Evolutionary conservation across 2,888 invertebrate genomes (phyloP), one percentile per base, ranked within the genome.

Genomic region (Linyphia triangularis): DNA sequence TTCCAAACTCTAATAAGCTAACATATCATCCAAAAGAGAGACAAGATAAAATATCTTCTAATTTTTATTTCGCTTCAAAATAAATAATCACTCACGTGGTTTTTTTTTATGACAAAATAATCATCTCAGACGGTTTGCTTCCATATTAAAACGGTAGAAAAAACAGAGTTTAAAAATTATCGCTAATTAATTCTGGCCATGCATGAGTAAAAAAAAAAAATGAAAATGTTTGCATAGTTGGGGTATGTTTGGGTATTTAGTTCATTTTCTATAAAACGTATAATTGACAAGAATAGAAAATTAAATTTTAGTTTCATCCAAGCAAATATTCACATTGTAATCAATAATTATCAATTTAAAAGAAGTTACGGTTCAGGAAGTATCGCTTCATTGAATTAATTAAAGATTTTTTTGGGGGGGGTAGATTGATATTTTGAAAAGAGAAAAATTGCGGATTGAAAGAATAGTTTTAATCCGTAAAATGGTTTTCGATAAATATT

Each of bases 151-250:
- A 24, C 26, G n/a, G 59, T n/a, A 24, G 63, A 9, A 77, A 77
- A 37, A 19, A 37, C 37, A 40, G 6, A 61, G 26, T 40, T 77
- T n/a, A 19, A 72, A 30, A 65, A 65, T 75, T 67, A 79, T 67
- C 33, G 5, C 79, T 79, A 79, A 79, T 79, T 79, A 79, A 79
- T 79, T 79, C 51, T 67, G 30, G 33, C 26, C 22, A 67, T 19
- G 51, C 51, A 57, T 79, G 30, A 59, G 59, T n/a, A 51, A 2
- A 30, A n/a, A 65, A 16, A 30, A 22, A n/a, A 6, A 16, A 7
- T 6, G 0, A 5, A 1, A 24, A 51, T 37, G 16, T 30, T 33
- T 2, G 16, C 19, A 28, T 67, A 33, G 30, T 33, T 67, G 22
- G 37, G 19, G 22, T 6, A 37, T 9, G 19, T 22, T n/a, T 5